phyloP scores from a whole-genome alignment of 2,888 invertebrate genomes.

The Ormyrus labotus region DNA sequence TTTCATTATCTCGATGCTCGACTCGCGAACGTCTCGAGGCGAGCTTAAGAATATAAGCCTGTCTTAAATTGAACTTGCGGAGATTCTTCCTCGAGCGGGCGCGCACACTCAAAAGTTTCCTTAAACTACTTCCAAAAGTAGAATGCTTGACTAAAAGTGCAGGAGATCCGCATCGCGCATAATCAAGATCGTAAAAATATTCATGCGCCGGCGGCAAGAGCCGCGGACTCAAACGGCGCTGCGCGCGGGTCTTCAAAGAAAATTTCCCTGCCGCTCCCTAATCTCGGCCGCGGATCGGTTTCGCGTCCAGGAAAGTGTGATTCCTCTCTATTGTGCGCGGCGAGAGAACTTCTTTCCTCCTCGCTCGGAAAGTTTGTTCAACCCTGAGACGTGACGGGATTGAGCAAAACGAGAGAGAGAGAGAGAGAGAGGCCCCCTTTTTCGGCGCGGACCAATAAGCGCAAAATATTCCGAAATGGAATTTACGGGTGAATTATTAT shows the following conservation, averaged over 20 bases:
- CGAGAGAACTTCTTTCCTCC: not conserved
- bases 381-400: not conserved
- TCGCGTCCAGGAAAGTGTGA: constrained; percentile 47
- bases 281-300: constrained; percentile 28
- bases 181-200: not conserved
- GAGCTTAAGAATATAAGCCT: too few species aligned
- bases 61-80: too few species aligned
- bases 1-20: too few species aligned
- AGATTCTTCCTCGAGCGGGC: too few species aligned
- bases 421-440: not conserved
- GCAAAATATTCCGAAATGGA: constrained; percentile 29
- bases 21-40: too few species aligned
- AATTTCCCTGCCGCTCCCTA: constrained; percentile 5
- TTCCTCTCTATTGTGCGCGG: constrained; percentile 37
- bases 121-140: too few species aligned
- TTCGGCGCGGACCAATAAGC: not conserved
- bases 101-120: too few species aligned
- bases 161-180: not conserved
- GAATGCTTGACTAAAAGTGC: too few species aligned
- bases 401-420: not conserved
- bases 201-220: not conserved
- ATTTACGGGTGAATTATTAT: constrained; percentile 39
- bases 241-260: not conserved
- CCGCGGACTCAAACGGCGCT: not conserved
- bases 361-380: constrained; percentile 26